Base-by-base conservation (phyloP, 2,888 invertebrate genomes). In the Mythimna lalbum region DNA sequence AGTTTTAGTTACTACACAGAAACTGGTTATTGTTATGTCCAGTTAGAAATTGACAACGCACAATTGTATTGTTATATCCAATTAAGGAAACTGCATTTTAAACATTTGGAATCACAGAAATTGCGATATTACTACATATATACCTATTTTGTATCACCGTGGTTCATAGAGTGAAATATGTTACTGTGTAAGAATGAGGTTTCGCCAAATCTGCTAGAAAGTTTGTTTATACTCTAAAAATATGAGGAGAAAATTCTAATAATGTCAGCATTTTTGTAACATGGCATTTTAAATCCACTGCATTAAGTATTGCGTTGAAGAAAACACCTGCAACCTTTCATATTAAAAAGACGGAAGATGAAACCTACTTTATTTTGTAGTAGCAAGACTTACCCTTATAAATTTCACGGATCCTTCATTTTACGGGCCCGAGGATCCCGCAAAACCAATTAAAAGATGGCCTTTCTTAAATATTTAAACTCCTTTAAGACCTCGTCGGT, bases 381-480 rank as follows among this genome's bases (percentile, higher is more conserved):
- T 56, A 76, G 73, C 69, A 56, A 27, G 63, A 63, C 49, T 73
- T 69, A 67, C 77, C 81, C 73, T 77, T 81, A 77, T 78, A 76
- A 79, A 83, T 68, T 77, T 66, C 63, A 79, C 19, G 57, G 61
- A 69, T 82, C 64, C 82, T 73, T 67, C 80, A 80, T 73, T 80
- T 80, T 80, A 78, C 71, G 69, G 65, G 61, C 67, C 76, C 31
- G 39, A 70, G 69, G 76, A 79, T 60, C 68, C 72, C 65, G 50
- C 71, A 71, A 73, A 83, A 82, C 78, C 82, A 80, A 82, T 82
- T 82, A 78, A 82, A 80, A 81, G 69, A 69, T 76, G 73, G 65
- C 73, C 77, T 75, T 78, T 72, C 81, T 81, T 83, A 82, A 80
- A 85, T 86, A 82, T 82, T 84, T 81, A 80, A 82, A 78, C 61